Evolutionary conservation across 35 echinoderm and acorn worm genomes (phyloP).

Genomic region (Ptychodera flava): DNA sequence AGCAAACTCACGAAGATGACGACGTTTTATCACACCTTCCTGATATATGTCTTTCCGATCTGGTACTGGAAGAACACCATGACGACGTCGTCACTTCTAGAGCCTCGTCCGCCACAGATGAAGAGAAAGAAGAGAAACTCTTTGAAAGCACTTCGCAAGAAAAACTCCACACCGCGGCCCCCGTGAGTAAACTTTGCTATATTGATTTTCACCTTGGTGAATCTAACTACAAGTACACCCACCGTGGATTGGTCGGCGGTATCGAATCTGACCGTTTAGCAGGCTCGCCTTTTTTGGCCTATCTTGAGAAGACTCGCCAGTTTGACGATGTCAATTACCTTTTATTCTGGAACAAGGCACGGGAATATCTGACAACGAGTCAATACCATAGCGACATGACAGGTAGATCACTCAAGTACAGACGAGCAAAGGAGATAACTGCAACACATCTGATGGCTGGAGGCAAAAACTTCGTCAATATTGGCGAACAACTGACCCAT

Average conservation of each 20-base stretch:
- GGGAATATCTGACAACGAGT: slow-evolving; percentile 52
- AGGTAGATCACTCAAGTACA: neutral
- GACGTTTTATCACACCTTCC: neutral
- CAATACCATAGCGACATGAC: neutral
- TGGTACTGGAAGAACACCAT: neutral
- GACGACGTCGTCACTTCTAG: neutral
- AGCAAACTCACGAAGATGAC: neutral
- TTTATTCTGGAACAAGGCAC: slow-evolving; percentile 65
- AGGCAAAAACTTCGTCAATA: slow-evolving; percentile 16
- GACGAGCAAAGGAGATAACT: slow-evolving; percentile 34
- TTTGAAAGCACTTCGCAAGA: neutral
- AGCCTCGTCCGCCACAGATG: neutral
- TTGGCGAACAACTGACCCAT: slow-evolving; percentile 46
- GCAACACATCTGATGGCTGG: slow-evolving; percentile 31
- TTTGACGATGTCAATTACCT: slow-evolving; percentile 43
- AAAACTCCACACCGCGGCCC: neutral
- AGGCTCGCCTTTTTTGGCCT: slow-evolving; percentile 65
- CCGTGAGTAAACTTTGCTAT: slow-evolving; percentile 44
- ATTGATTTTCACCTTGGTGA: slow-evolving; percentile 37
- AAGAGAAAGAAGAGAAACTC: neutral
- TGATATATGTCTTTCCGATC: neutral
- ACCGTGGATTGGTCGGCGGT: slow-evolving; percentile 35
- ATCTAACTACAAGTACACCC: slow-evolving; percentile 32
- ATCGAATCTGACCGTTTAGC: slow-evolving; percentile 65
- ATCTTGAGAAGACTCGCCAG: slow-evolving; percentile 26